Conservation (phyloP, 2,888 invertebrate species). For the Stenodera caucasica region DNA sequence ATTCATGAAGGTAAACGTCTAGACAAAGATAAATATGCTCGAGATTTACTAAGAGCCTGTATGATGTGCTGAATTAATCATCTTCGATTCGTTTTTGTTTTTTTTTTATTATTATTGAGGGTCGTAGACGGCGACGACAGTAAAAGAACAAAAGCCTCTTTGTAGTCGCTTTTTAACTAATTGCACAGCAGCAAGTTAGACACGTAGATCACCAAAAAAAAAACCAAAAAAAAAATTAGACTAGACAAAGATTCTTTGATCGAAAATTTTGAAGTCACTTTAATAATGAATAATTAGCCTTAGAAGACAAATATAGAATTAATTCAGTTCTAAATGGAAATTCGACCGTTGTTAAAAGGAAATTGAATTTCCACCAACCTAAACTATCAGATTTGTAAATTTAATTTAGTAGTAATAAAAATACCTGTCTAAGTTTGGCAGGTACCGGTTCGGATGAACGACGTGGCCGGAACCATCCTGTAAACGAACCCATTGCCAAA, state of each 20-base stretch:
- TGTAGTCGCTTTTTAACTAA: neutral
- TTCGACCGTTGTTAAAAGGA: neutral
- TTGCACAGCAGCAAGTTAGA: neutral
- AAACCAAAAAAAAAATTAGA: neutral
- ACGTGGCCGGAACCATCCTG: slow-evolving; percentile 65
- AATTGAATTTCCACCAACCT: neutral
- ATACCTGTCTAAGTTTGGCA: slow-evolving; percentile 63
- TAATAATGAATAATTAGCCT: too few species aligned
- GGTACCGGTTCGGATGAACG: slow-evolving; percentile 59
- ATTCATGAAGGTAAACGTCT: neutral
- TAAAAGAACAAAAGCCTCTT: neutral
- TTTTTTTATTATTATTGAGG: neutral
- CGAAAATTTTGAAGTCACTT: too few species aligned
- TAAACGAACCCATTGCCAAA: slow-evolving; percentile 62
- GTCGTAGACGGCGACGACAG: too few species aligned
- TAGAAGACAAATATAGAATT: neutral
- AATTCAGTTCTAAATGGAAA: neutral
- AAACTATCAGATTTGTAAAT: too few species aligned
- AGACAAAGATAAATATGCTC: neutral
- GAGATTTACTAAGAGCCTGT: neutral
- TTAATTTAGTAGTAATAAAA: slow-evolving; percentile 4
- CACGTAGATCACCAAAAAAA: too few species aligned
- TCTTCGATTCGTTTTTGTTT: neutral
- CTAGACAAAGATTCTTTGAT: too few species aligned
- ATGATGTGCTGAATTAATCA: slow-evolving; percentile 4